Conservation (phyloP, 2,888 invertebrate species). For the Autographa gamma region DNA sequence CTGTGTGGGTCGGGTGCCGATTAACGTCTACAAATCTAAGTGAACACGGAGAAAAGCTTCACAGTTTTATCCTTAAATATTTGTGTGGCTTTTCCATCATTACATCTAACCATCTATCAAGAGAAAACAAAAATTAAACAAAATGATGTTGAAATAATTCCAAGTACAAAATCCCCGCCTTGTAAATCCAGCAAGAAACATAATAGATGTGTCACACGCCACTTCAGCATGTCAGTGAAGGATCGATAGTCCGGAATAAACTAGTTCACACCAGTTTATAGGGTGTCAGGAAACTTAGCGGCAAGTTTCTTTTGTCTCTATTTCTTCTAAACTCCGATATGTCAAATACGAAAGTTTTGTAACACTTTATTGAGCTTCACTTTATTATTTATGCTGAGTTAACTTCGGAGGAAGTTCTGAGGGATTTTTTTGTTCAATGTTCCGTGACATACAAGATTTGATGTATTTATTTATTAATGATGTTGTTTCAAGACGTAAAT, state of each 20-base stretch:
- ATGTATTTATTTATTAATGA: background rate
- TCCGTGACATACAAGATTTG: background rate
- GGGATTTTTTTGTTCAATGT: slow-evolving; percentile 22
- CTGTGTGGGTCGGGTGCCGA: background rate
- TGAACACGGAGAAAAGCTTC: background rate
- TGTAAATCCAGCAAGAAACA: slow-evolving; percentile 10
- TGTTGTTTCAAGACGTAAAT: background rate
- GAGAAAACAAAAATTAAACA: background rate
- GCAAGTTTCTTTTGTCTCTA: slow-evolving; percentile 48
- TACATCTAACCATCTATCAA: too few species aligned
- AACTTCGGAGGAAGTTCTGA: slow-evolving; percentile 15
- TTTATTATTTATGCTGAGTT: slow-evolving; percentile 42
- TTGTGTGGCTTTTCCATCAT: too few species aligned
- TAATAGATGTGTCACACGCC: slow-evolving; percentile 21
- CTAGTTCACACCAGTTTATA: slow-evolving; percentile 54
- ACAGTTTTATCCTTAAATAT: too few species aligned
- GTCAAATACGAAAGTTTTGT: slow-evolving; percentile 56
- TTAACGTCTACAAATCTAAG: background rate
- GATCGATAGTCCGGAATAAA: slow-evolving; percentile 52
- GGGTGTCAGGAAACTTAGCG: slow-evolving; percentile 45
- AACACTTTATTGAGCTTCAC: slow-evolving; percentile 40
- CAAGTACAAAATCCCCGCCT: background rate
- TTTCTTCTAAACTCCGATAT: slow-evolving; percentile 56
- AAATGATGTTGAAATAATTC: background rate
- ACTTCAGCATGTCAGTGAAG: slow-evolving; percentile 42